phyloP scores from a whole-genome alignment of 2,113 vertebrate species.

The Sorex araneus region DNA sequence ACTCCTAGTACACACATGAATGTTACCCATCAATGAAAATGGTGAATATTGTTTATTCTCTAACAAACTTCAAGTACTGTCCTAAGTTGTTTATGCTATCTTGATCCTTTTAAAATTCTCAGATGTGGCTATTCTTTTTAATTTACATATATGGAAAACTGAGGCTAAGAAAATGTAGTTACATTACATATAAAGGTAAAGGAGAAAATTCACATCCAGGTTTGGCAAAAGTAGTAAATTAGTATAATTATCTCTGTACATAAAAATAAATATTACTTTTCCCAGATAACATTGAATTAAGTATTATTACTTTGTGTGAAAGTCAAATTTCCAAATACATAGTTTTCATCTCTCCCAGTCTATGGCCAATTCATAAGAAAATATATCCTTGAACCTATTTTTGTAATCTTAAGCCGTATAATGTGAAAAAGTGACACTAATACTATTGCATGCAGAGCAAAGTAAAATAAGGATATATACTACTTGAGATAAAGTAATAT shows the following conservation, averaged over 20 bases:
- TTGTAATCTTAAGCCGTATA: slow-evolving; percentile 50
- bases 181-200: not conserved
- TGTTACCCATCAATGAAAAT: slow-evolving; percentile 49
- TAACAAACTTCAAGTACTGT: slow-evolving; percentile 12
- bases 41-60: slow-evolving; percentile 41
- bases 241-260: slow-evolving; percentile 35
- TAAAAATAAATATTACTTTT: slow-evolving; percentile 30
- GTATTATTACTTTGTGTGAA: not conserved
- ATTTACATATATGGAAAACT: slow-evolving; percentile 54
- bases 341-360: slow-evolving; percentile 43
- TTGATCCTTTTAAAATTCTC: slow-evolving; percentile 44
- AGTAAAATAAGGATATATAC: slow-evolving; percentile 13
- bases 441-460: slow-evolving; percentile 1
- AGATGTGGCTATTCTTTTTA: slow-evolving; percentile 35
- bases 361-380: slow-evolving; percentile 17
- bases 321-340: not conserved
- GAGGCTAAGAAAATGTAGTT: slow-evolving; percentile 8
- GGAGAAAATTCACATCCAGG: slow-evolving; percentile 31
- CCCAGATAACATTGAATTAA: not conserved
- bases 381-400: slow-evolving; percentile 9
- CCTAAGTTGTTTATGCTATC: not conserved
- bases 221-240: slow-evolving; percentile 30
- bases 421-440: slow-evolving; percentile 52
- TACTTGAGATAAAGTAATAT: slow-evolving; percentile 26
- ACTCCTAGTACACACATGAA: not conserved